Evolutionary conservation across 2,797 vertebrate species (phyloP), one percentile per base, ranked within the genome.

Genomic region (Benthosema pterotum): DNA sequence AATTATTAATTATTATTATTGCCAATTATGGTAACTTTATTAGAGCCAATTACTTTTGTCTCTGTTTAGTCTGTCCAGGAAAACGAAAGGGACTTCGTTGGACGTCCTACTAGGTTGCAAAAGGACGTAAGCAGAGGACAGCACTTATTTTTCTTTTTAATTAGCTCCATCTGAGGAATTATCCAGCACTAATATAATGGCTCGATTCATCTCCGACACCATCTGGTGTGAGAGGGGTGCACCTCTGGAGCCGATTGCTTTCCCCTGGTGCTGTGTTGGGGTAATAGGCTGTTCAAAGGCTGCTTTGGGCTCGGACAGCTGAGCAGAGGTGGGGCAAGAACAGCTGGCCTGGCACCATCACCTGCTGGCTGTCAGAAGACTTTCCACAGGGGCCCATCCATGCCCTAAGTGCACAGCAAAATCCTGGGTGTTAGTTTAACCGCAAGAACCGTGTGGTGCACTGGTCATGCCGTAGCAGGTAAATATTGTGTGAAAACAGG

Each of bases 101-200:
- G 45, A 46, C 12, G 12, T 46, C n/a, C n/a, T 15, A 46, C n/a
- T 15, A 46, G 45, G n/a, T n/a, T 46, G 45, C n/a, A 46, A 46
- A 15, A 28, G 52, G n/a, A 38, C 13, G 6, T n/a, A 54, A 54
- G n/a, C 76, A 82, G 63, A 77, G 75, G 88, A 84, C 81, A 83
- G 80, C 79, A 87, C 84, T 86, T 88, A 89, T 90, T 87, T 92
- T 87, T 85, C 81, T 82, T 88, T 87, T 89, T 93, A 93, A 92
- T 93, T 93, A 91, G 90, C 85, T 92, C 90, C 88, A 90, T 93
- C 89, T 92, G 89, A 93, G 88, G 90, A 91, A 93, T 93, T 92
- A 93, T 92, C 88, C 84, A 74, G 83, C 85, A 76, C 84, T 92
- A 91, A 92, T 91, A 91, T 92, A 93, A 93, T 91, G 85, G 90